A percentile compares a stretch with the other conserved stretches of the same genome.
phyloP scores from a whole-genome alignment of 2,113 vertebrate genomes.

The Phaethornis superciliosus region DNA sequence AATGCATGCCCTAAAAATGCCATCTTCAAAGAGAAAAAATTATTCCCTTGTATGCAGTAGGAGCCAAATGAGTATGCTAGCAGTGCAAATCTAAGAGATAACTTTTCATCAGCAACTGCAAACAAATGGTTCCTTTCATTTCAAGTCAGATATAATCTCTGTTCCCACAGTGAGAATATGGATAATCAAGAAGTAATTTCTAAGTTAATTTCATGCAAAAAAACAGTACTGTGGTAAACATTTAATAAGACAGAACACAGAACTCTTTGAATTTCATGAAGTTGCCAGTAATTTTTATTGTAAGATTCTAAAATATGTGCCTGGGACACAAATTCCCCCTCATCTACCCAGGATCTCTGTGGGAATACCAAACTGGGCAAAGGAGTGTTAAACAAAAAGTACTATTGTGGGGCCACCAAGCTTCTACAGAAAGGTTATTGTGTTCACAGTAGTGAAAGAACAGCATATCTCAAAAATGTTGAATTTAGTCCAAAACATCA shows the following conservation, averaged over 20 bases:
- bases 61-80: not conserved
- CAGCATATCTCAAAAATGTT: not conserved
- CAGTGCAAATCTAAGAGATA: not conserved
- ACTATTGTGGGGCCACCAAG: not conserved
- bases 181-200: conserved; percentile 39
- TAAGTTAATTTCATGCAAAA: conserved; percentile 23
- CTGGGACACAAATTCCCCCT: not conserved
- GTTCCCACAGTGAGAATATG: conserved; percentile 39
- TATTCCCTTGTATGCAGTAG: not conserved
- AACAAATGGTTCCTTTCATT: conserved; percentile 51
- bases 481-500: conserved; percentile 17
- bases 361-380: conserved; percentile 20
- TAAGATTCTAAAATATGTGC: conserved; percentile 25
- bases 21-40: not conserved
- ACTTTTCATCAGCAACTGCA: not conserved
- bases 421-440: conserved; percentile 56
- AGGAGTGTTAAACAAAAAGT: conserved; percentile 35
- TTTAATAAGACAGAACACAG: conserved; percentile 51
- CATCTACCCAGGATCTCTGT: conserved; percentile 27
- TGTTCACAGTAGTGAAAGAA: not conserved
- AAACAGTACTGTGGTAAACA: conserved; percentile 18
- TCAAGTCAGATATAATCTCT: conserved; percentile 31
- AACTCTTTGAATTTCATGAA: conserved; percentile 38
- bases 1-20: not conserved
- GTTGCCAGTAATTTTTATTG: conserved; percentile 44